Evolutionary conservation across 2,797 vertebrate species (phyloP).

Genomic region (Micropoecilia bifurca): DNA sequence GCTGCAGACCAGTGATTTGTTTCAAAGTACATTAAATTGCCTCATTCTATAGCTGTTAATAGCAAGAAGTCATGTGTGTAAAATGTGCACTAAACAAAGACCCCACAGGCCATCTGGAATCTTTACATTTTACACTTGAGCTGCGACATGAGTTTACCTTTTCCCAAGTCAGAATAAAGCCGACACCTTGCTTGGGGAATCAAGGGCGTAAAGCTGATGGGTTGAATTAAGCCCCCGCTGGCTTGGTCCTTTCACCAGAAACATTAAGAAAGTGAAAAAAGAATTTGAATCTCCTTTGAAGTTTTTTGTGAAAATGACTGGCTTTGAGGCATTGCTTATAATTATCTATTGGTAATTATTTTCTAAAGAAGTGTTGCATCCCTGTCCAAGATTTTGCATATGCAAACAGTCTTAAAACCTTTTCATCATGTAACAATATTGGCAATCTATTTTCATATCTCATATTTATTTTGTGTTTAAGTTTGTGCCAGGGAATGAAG

Average conservation of each 20-base stretch:
- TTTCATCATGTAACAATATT: background rate
- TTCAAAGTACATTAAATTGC: background rate
- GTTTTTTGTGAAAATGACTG: background rate
- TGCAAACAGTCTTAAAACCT: background rate
- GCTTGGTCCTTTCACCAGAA: background rate
- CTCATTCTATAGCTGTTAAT: background rate
- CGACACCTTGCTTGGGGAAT: background rate
- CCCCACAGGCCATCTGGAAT: background rate
- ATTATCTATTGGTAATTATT: background rate
- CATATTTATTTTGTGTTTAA: background rate
- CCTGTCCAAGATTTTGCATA: background rate
- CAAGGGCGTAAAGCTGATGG: background rate
- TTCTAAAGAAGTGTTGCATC: background rate
- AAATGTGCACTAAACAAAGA: background rate
- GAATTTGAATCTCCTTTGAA: background rate
- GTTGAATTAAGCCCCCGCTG: background rate
- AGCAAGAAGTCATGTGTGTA: background rate
- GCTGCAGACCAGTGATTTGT: background rate
- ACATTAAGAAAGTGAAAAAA: background rate
- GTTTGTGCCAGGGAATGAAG: constrained; percentile 4
- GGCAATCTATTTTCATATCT: background rate
- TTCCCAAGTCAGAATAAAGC: background rate
- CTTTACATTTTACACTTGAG: background rate
- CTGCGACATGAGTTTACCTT: background rate
- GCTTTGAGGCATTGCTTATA: background rate